These are phyloP conservation scores for Scolopax rusticola DNA, from an alignment of 2,797 vertebrate genomes.

Conservation along the genomic window DNA sequence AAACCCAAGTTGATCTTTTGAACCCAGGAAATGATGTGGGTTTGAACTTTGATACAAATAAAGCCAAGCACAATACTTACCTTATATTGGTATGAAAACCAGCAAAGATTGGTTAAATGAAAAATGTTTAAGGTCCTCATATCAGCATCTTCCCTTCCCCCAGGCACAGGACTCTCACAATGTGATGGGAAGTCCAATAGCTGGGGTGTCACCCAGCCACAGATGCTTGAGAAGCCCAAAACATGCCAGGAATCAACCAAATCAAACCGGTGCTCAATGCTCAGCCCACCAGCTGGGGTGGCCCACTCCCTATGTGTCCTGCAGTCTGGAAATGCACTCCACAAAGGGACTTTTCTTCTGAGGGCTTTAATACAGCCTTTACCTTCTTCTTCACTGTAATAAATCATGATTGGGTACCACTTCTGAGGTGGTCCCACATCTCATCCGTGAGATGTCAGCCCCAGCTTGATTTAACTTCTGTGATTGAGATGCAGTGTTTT, in stretches of 20 bases:
- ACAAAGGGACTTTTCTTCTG: neutral
- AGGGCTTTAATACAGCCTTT: neutral
- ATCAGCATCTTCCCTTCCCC: neutral
- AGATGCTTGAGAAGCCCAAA: neutral
- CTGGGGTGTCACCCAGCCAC: neutral
- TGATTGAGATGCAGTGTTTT: neutral
- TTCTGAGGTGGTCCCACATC: neutral
- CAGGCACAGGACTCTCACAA: neutral
- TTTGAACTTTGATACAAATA: neutral
- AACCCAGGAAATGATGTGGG: neutral
- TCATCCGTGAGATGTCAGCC: neutral
- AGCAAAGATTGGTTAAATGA: neutral
- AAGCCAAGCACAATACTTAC: neutral
- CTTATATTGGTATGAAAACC: neutral
- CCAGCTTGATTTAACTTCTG: neutral
- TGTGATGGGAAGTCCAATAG: accelerated
- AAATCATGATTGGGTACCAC: accelerated
- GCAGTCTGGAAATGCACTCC: accelerated
- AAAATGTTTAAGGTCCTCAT: neutral
- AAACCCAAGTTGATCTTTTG: conserved; percentile 5
- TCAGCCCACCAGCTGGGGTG: neutral
- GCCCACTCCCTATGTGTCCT: neutral
- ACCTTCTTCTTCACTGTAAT: neutral
- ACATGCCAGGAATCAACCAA: neutral
- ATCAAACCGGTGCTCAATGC: neutral